A percentile compares a stretch with the other conserved stretches of the same genome.
These are phyloP conservation scores for Mionectes macconnelli DNA, from an alignment of 2,113 vertebrate genomes.

Conservation along the genomic window DNA sequence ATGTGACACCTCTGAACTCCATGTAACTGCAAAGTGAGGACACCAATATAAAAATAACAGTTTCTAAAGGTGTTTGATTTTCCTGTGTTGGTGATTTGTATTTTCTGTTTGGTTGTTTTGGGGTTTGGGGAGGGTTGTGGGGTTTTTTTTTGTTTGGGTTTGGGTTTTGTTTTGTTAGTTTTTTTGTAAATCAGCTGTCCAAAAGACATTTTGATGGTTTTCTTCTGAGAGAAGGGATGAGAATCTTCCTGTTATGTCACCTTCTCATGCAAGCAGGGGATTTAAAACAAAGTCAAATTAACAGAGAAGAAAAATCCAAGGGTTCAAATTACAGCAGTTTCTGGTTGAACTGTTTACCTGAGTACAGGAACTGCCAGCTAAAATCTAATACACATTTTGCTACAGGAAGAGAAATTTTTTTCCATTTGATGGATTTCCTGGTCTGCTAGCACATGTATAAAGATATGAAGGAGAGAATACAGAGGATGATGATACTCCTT, in stretches of 20 bases:
- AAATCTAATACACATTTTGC: background rate
- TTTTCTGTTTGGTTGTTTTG: background rate
- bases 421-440: slow-evolving; percentile 55
- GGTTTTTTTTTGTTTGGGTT: background rate
- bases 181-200: background rate
- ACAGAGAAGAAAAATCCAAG: background rate
- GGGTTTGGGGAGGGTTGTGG: background rate
- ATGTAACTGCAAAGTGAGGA: slow-evolving; percentile 34
- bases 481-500: slow-evolving; percentile 24
- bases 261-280: background rate
- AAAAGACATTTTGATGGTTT: background rate
- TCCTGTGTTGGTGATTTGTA: background rate
- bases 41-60: slow-evolving; percentile 60
- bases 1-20: slow-evolving; percentile 39
- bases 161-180: background rate
- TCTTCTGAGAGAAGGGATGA: background rate
- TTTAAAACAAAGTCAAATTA: background rate
- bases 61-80: slow-evolving; percentile 29
- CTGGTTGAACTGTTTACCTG: background rate
- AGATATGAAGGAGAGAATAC: slow-evolving; percentile 32
- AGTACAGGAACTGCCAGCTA: background rate
- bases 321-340: background rate
- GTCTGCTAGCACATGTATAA: slow-evolving; percentile 63
- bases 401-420: slow-evolving; percentile 67
- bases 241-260: background rate